These are phyloP conservation scores for Rhimphoctona megacephalus DNA, from an alignment of 2,888 invertebrate species.

Conservation along the genomic window DNA sequence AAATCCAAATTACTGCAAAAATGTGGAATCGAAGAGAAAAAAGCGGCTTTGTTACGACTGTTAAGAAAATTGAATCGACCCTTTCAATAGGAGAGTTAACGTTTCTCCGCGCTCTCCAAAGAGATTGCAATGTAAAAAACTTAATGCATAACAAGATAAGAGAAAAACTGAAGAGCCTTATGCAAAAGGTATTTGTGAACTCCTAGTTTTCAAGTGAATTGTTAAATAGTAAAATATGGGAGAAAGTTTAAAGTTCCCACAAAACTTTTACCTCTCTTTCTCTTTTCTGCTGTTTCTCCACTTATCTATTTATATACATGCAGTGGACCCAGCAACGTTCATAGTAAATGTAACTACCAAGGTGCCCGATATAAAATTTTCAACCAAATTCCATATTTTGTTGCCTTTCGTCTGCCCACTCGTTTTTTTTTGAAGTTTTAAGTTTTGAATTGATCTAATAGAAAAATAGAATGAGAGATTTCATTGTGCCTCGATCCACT, in stretches of 20 bases:
- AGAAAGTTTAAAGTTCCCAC: slow-evolving; percentile 34
- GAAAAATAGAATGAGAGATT: neutral
- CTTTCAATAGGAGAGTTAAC: slow-evolving; percentile 11
- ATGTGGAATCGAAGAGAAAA: no score
- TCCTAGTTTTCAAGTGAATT: slow-evolving; percentile 63
- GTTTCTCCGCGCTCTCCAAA: slow-evolving; percentile 3
- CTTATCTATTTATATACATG: slow-evolving; percentile 26
- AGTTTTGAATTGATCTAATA: neutral
- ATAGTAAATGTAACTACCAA: slow-evolving; percentile 18
- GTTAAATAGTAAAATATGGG: slow-evolving; percentile 55
- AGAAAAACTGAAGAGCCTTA: slow-evolving; percentile 38
- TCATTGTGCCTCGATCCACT: neutral
- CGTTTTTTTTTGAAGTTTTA: no score
- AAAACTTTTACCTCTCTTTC: slow-evolving; percentile 23
- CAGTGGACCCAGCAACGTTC: slow-evolving; percentile 5
- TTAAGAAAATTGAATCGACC: slow-evolving; percentile 33
- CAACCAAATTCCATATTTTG: slow-evolving; percentile 7
- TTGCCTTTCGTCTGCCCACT: neutral
- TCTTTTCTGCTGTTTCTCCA: neutral
- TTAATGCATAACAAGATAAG: slow-evolving; percentile 16
- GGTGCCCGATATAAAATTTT: slow-evolving; percentile 53
- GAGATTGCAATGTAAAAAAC: slow-evolving; percentile 23
- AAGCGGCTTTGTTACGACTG: no score
- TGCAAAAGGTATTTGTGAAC: slow-evolving; percentile 61
- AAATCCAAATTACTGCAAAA: no score